These are phyloP conservation scores for Danio kyathit DNA, from an alignment of 2,797 vertebrate genomes.

Conservation along the genomic window DNA sequence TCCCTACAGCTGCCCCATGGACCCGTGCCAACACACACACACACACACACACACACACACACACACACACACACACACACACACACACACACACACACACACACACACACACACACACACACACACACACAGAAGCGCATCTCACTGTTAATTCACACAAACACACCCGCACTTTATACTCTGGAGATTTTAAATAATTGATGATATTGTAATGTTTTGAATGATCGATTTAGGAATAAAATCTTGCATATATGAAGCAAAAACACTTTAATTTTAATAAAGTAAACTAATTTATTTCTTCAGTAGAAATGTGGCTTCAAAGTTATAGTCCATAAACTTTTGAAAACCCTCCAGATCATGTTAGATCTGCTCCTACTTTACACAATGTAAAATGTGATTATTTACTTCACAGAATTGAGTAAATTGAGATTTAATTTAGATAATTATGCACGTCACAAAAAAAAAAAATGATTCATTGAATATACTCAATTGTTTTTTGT, in stretches of 20 bases:
- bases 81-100: constrained; percentile 45
- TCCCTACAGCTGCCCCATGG: constrained; percentile 78
- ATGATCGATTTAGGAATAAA: not conserved
- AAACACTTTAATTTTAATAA: constrained; percentile 1
- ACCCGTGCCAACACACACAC: constrained; percentile 63
- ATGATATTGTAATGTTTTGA: too few species aligned
- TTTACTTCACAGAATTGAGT: too few species aligned
- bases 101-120: constrained; percentile 46
- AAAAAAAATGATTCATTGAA: too few species aligned
- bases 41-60: constrained; percentile 53
- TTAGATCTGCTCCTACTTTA: too few species aligned
- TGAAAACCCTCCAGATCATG: too few species aligned
- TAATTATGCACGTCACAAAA: too few species aligned
- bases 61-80: constrained; percentile 44
- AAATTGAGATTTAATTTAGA: too few species aligned
- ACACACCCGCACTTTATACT: constrained; percentile 62
- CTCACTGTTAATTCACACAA: constrained; percentile 69
- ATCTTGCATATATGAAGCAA: not conserved
- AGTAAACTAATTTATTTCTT: not conserved
- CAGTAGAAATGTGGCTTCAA: too few species aligned
- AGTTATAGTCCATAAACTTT: too few species aligned
- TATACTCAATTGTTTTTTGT: too few species aligned
- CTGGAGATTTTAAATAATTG: constrained; percentile 47
- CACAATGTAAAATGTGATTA: too few species aligned
- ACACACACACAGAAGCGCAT: constrained; percentile 65